Percentiles rank a stretch among this genome's conserved stretches.
These are phyloP conservation scores for Steinernema scapterisci DNA, from an alignment of 2,888 invertebrate genomes.

Conservation along the genomic window DNA sequence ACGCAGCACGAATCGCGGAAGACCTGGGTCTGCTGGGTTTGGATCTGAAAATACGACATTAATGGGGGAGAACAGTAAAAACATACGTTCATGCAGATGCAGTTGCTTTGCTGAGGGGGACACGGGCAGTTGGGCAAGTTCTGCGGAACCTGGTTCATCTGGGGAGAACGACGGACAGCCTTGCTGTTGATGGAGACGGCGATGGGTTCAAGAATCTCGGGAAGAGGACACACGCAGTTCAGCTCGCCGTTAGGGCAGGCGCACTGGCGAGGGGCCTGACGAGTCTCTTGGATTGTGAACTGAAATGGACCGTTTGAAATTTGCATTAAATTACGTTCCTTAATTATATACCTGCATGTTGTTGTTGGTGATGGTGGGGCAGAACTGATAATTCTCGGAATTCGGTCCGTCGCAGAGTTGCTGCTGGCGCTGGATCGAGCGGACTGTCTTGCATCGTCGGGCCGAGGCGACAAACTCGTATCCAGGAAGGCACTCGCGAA, in stretches of 20 bases:
- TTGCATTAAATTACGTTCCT: not conserved
- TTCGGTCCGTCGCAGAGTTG: constrained; percentile 61
- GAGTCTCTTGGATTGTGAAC: constrained; percentile 60
- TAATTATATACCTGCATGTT: not conserved
- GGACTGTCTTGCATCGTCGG: constrained; percentile 60
- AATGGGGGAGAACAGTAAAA: not conserved
- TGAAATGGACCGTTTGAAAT: constrained; percentile 42
- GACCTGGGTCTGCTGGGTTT: constrained; percentile 37
- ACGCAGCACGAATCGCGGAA: constrained; percentile 38
- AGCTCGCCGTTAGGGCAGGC: constrained; percentile 62
- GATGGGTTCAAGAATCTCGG: constrained; percentile 62
- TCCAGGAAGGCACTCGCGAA: constrained; percentile 63
- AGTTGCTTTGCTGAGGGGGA: constrained; percentile 39
- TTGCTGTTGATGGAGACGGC: constrained; percentile 22
- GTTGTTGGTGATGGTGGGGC: constrained; percentile 46
- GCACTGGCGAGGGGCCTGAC: constrained; percentile 61
- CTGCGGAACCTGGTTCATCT: constrained; percentile 37
- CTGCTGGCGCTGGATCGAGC: constrained; percentile 62
- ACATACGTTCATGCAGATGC: constrained; percentile 42
- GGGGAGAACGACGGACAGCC: constrained; percentile 51
- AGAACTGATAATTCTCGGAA: constrained; percentile 61
- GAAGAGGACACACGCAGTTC: constrained; percentile 62
- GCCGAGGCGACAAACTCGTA: constrained; percentile 64
- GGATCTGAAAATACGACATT: constrained; percentile 19
- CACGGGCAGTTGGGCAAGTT: constrained; percentile 39